These are phyloP conservation scores for Probosciger aterrimus DNA, from an alignment of 2,113 vertebrate species.

Conservation along the genomic window DNA sequence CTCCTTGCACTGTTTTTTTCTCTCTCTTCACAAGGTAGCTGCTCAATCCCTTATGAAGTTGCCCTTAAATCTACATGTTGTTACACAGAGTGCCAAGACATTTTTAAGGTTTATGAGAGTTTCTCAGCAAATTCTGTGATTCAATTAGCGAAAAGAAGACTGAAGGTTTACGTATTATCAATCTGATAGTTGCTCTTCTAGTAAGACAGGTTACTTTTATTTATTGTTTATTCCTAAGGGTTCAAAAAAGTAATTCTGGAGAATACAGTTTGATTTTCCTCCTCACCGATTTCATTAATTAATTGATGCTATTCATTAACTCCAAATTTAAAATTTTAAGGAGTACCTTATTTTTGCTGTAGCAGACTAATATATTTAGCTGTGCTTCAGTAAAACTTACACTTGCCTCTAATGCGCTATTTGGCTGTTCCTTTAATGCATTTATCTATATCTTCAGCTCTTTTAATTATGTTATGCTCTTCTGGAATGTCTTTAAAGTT, in stretches of 20 bases:
- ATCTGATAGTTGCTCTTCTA: background rate
- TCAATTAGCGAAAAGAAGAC: background rate
- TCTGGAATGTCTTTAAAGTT: slow-evolving; percentile 53
- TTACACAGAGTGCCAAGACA: background rate
- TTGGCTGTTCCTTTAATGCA: slow-evolving; percentile 11
- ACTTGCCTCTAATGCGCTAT: background rate
- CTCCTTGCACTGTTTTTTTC: background rate
- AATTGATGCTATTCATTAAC: background rate
- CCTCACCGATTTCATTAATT: background rate
- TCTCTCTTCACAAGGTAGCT: background rate
- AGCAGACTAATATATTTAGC: background rate
- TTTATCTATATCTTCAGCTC: background rate
- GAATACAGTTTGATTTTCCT: background rate
- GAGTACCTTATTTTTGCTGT: background rate
- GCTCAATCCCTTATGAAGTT: background rate
- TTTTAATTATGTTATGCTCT: slow-evolving; percentile 34
- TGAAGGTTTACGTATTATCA: background rate
- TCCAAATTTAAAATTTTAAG: background rate
- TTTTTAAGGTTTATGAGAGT: background rate
- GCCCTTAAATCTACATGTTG: background rate
- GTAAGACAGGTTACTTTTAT: background rate
- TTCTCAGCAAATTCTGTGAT: background rate
- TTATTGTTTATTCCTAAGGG: background rate
- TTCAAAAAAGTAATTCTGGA: background rate
- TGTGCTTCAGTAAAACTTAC: background rate